These are phyloP conservation scores for Pluvianellus socialis DNA, from an alignment of 2,113 vertebrate species.

Conservation along the genomic window DNA sequence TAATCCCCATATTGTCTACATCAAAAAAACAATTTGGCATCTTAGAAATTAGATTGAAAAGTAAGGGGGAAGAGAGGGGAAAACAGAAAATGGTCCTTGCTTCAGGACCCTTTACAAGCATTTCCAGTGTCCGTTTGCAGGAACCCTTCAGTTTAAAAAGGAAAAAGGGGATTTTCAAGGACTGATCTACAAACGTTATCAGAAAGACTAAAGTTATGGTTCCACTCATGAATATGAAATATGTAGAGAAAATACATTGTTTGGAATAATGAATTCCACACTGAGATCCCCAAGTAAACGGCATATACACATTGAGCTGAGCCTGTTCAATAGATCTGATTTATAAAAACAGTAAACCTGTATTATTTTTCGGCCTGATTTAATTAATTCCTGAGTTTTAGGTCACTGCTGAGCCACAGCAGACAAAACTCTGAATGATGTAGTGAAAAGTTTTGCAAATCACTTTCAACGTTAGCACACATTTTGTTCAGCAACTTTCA, in stretches of 20 bases:
- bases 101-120: background rate
- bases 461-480: background rate
- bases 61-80: background rate
- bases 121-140: background rate
- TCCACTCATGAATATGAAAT: background rate
- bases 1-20: slow-evolving; percentile 50
- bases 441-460: slow-evolving; percentile 32
- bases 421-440: slow-evolving; percentile 63
- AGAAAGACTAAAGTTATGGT: background rate
- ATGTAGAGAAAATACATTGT: background rate
- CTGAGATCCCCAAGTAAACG: slow-evolving; percentile 57
- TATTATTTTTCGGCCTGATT: slow-evolving; percentile 65
- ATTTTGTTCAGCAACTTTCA: slow-evolving; percentile 60
- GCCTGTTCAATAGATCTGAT: slow-evolving; percentile 9
- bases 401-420: slow-evolving; percentile 51
- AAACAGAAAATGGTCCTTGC: background rate
- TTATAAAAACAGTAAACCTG: slow-evolving; percentile 68
- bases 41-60: background rate
- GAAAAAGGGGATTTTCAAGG: background rate
- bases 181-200: background rate
- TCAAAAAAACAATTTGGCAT: background rate
- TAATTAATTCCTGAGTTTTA: slow-evolving; percentile 69
- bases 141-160: background rate
- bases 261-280: slow-evolving; percentile 61
- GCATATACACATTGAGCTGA: slow-evolving; percentile 55